phyloP scores from a whole-genome alignment of 1,140 invertebrate genomes.

The Thereuonema tuberculata region DNA sequence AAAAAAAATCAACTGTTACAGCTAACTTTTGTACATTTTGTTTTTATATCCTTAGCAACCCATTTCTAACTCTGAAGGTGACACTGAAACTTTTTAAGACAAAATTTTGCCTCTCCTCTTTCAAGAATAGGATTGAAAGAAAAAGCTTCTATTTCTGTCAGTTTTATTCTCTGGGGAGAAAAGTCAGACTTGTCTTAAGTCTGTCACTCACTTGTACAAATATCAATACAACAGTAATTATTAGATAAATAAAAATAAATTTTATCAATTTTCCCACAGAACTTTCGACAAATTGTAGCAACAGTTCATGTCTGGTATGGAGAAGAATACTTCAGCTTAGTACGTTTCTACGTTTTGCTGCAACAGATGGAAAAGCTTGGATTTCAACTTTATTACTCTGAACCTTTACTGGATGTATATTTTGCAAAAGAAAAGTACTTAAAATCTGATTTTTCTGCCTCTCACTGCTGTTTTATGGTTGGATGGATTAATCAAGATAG shows the following conservation, averaged over 20 bases:
- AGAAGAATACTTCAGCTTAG: slow-evolving; percentile 1
- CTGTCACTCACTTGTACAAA: too few species aligned
- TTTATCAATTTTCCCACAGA: not conserved
- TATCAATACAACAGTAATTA: too few species aligned
- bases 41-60: too few species aligned
- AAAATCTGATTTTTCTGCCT: not conserved
- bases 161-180: not conserved
- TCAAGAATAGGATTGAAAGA: not conserved
- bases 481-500: slow-evolving; percentile 1
- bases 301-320: slow-evolving; percentile 11
- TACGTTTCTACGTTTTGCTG: not conserved
- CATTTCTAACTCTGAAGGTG: too few species aligned
- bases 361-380: not conserved
- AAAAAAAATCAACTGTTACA: too few species aligned
- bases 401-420: not conserved
- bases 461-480: slow-evolving; percentile 2
- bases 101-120: not conserved
- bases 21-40: too few species aligned
- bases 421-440: not conserved
- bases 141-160: not conserved
- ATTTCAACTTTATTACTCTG: slow-evolving; percentile 2
- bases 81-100: too few species aligned
- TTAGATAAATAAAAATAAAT: not conserved
- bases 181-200: too few species aligned
- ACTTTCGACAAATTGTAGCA: not conserved